Evolutionary conservation across 1,140 invertebrate genomes (phyloP).

Genomic region (Micrasema minimum): DNA sequence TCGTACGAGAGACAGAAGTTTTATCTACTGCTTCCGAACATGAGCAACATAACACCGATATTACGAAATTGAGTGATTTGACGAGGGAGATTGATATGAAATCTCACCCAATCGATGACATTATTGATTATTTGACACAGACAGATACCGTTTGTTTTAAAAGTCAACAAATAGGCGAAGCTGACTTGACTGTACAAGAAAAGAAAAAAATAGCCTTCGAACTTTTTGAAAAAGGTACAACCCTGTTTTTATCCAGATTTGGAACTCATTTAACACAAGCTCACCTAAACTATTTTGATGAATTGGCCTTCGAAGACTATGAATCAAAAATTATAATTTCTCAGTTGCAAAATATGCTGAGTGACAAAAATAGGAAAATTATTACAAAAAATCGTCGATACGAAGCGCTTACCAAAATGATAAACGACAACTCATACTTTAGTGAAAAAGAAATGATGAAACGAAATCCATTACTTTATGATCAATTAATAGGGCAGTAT

Average conservation of each 20-base stretch:
- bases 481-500: slow-evolving; percentile 88
- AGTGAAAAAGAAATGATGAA: slow-evolving; percentile 93
- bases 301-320: slow-evolving; percentile 62
- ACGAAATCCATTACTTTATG: slow-evolving; percentile 88
- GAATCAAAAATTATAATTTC: slow-evolving; percentile 72
- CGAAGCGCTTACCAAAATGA: slow-evolving; percentile 81
- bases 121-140: slow-evolving; percentile 64
- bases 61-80: background rate
- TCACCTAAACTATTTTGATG: slow-evolving; percentile 77
- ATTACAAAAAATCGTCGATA: slow-evolving; percentile 83
- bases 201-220: slow-evolving; percentile 76
- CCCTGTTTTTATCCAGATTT: slow-evolving; percentile 80
- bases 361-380: slow-evolving; percentile 66
- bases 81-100: slow-evolving; percentile 49
- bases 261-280: slow-evolving; percentile 75
- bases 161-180: slow-evolving; percentile 82
- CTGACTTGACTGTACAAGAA: slow-evolving; percentile 74
- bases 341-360: slow-evolving; percentile 68
- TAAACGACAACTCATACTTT: slow-evolving; percentile 84
- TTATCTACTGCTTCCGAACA: too few species aligned
- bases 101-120: slow-evolving; percentile 62
- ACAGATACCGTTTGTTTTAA: slow-evolving; percentile 71
- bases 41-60: too few species aligned
- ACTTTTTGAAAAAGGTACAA: slow-evolving; percentile 73
- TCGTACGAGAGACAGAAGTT: too few species aligned